Evolutionary conservation across 2,888 invertebrate genomes (phyloP).

Genomic region (Emesis furor): DNA sequence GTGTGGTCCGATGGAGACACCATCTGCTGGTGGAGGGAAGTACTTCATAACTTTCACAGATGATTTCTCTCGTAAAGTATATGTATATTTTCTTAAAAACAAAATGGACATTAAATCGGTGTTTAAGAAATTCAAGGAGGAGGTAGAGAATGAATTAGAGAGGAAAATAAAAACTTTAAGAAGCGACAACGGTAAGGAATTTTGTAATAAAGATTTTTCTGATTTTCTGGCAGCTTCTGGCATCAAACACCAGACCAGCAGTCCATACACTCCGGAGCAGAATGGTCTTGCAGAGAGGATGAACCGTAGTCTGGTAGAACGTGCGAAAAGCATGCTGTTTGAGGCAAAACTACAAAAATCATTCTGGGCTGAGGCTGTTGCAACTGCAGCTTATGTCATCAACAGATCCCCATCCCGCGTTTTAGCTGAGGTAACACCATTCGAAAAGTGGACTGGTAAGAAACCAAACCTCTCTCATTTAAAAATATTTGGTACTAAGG

Average conservation of each 20-base stretch:
- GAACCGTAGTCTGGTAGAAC: too few relatives aligned
- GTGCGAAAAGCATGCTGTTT: slow-evolving; percentile 49
- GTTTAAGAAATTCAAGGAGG: slow-evolving; percentile 49
- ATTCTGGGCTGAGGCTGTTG: slow-evolving; percentile 78
- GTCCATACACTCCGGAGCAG: too few relatives aligned
- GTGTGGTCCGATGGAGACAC: too few relatives aligned
- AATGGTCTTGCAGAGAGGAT: too few relatives aligned
- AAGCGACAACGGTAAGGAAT: slow-evolving; percentile 16
- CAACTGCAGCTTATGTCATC: slow-evolving; percentile 58
- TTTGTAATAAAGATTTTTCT: not conserved
- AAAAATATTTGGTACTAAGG: slow-evolving; percentile 79
- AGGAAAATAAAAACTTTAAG: slow-evolving; percentile 41
- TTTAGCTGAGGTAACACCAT: slow-evolving; percentile 74
- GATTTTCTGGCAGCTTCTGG: too few relatives aligned
- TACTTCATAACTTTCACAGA: slow-evolving; percentile 62
- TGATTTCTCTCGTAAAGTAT: slow-evolving; percentile 72
- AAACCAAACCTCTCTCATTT: slow-evolving; percentile 78
- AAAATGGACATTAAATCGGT: slow-evolving; percentile 77
- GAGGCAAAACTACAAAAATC: slow-evolving; percentile 48
- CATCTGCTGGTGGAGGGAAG: too few relatives aligned
- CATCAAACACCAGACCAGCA: too few relatives aligned
- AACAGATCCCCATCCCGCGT: slow-evolving; percentile 53
- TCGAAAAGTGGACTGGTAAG: slow-evolving; percentile 68
- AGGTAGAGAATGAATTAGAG: not conserved
- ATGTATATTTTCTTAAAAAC: slow-evolving; percentile 79